A percentile compares a stretch with the other conserved stretches of the same genome.
These are phyloP conservation scores for Ctenoplectra terminalis DNA, from an alignment of 1,140 invertebrate genomes.

Conservation along the genomic window DNA sequence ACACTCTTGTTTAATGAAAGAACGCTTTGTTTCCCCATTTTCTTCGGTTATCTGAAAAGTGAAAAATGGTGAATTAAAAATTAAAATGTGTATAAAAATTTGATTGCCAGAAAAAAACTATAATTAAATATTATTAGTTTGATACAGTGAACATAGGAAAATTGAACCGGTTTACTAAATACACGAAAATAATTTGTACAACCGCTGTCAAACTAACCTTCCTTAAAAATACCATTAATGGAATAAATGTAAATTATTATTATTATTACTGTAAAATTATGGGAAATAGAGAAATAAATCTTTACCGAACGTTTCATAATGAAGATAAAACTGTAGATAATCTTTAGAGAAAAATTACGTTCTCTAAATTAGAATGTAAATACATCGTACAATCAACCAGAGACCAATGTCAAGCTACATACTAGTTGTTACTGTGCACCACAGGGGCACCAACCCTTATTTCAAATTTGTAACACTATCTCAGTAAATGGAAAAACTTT, in stretches of 20 bases:
- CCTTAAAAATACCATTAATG: not conserved
- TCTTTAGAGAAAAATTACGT: constrained; percentile 21
- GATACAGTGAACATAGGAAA: not conserved
- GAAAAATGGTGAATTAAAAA: constrained; percentile 58
- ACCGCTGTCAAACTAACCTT: constrained; percentile 52
- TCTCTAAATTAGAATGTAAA: constrained; percentile 56
- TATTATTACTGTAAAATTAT: not conserved
- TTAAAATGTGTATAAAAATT: not conserved
- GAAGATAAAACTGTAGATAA: constrained; percentile 22
- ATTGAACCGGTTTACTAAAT: not conserved
- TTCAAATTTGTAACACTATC: not conserved
- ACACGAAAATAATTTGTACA: constrained; percentile 17
- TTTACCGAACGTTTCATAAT: constrained; percentile 72
- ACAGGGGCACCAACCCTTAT: constrained; percentile 46
- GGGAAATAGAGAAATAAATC: not conserved
- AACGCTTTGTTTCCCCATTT: constrained; percentile 71
- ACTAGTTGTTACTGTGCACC: not conserved
- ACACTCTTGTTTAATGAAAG: constrained; percentile 71
- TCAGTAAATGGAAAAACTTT: constrained; percentile 12
- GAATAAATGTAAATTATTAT: not conserved
- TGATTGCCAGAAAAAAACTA: not conserved
- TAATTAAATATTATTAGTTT: not conserved
- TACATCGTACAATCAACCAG: constrained; percentile 47
- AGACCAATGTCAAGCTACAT: constrained; percentile 17
- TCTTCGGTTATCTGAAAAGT: constrained; percentile 71